Evolutionary conservation across 2,113 vertebrate species (phyloP), one percentile per base, ranked within the genome.

Genomic region (Cynocephalus volans): DNA sequence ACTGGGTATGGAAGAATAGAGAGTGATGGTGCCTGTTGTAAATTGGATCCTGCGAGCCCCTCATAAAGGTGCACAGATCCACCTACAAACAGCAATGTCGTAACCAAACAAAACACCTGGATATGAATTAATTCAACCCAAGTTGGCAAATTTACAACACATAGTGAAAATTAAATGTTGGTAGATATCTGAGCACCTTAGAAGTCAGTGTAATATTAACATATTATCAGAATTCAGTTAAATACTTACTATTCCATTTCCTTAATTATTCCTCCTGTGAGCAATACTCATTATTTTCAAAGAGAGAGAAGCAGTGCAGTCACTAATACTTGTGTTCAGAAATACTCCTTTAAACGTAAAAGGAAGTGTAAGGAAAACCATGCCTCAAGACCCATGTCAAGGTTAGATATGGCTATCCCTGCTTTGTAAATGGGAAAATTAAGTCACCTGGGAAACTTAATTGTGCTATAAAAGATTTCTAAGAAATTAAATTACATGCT

Each of bases 141-240:
- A 89, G 18, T 0, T n/a, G 70, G 7, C 36, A 96, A 41, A 12
- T 67, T 75, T 73, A 52, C 5, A 90, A 45, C 9, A 50, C 11
- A 65, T 36, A 3, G 6, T 95, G 86, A 91, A 94, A 91, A 75
- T 80, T 85, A 93, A 96, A 83, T 76, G 50, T 72, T 33, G 24
- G 60, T 65, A 56, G 17, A 65, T 48, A 69, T 69, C 65, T 45
- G 65, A 92, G 48, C 48, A 76, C 26, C 52, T 81, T 69, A 94
- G 54, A 73, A 77, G 13, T 62, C 28, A 8, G 2, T 77, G n/a
- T 76, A 92, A 56, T n/a, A 58, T 28, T 79, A 81, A 81, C 48
- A 64, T 65, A 86, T 84, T 48, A 45, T 86, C 60, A 81, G 64
- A 95, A 65, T 92, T 76, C 5, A 33, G 18, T 69, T 58, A 93